These are phyloP conservation scores for Grallaria varia DNA, from an alignment of 2,113 vertebrate species.

Conservation along the genomic window DNA sequence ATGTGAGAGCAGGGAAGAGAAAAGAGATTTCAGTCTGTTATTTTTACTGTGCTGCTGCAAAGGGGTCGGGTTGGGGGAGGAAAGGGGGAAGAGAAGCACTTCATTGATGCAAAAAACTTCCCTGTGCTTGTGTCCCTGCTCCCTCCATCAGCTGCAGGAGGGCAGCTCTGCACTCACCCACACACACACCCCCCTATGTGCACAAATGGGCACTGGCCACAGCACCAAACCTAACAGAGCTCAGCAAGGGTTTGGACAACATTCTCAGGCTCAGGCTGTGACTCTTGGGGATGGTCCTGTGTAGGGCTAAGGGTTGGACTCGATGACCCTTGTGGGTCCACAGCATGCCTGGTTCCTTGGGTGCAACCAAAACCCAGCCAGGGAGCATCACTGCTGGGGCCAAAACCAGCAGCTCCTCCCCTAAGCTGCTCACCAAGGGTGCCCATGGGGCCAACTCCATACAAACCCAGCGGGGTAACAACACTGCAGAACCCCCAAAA, in stretches of 20 bases:
- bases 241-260: not conserved
- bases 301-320: not conserved
- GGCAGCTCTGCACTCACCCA: not conserved
- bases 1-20: conserved; percentile 18
- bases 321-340: not conserved
- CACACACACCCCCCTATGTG: not conserved
- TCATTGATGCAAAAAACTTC: conserved; percentile 6
- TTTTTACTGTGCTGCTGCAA: not conserved
- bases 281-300: not conserved
- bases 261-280: not conserved
- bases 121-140: not conserved
- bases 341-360: not conserved
- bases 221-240: not conserved
- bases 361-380: not conserved
- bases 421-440: not conserved
- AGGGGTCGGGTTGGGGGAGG: not conserved
- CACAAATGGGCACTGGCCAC: not conserved
- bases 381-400: not conserved
- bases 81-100: not conserved
- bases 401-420: not conserved
- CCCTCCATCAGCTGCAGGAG: not conserved
- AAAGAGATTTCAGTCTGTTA: conserved; percentile 51
- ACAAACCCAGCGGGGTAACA: not conserved
- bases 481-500: not conserved
- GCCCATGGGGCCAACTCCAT: accelerated